Evolutionary conservation across 2,888 invertebrate species (phyloP).

Genomic region (Leptothorax acervorum): DNA sequence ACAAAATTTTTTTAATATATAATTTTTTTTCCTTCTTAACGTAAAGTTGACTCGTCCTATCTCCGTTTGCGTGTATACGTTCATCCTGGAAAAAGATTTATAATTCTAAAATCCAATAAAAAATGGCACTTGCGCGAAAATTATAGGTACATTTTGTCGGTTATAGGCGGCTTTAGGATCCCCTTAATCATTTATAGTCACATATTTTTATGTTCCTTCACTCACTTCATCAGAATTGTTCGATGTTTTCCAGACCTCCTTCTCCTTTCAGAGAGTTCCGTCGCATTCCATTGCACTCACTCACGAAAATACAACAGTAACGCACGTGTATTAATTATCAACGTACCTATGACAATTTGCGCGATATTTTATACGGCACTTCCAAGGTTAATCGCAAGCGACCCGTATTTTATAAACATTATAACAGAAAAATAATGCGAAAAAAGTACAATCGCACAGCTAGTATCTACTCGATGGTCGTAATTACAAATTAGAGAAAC

Average conservation of each 20-base stretch:
- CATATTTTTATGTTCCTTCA: not conserved
- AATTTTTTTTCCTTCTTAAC: too few relatives aligned
- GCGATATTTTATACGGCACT: not conserved
- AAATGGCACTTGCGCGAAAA: too few relatives aligned
- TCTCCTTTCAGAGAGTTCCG: not conserved
- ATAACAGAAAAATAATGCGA: not conserved
- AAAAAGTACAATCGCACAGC: not conserved
- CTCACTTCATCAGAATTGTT: not conserved
- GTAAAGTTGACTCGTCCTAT: too few relatives aligned
- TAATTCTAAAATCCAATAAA: too few relatives aligned
- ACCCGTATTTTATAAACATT: not conserved
- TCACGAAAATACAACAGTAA: not conserved
- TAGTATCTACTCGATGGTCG: not conserved
- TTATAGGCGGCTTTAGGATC: too few relatives aligned
- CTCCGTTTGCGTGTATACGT: too few relatives aligned
- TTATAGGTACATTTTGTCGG: too few relatives aligned
- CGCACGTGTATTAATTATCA: not conserved
- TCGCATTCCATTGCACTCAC: not conserved
- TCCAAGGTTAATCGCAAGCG: not conserved
- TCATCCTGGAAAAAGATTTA: too few relatives aligned
- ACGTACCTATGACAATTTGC: not conserved
- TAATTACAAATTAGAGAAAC: not conserved
- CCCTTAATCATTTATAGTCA: too few relatives aligned
- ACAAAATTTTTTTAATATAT: too few relatives aligned
- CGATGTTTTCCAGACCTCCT: not conserved